Evolutionary conservation across 1,140 invertebrate genomes (phyloP), one percentile per base, ranked within the genome.

Genomic region (Apolygus lucorum): DNA sequence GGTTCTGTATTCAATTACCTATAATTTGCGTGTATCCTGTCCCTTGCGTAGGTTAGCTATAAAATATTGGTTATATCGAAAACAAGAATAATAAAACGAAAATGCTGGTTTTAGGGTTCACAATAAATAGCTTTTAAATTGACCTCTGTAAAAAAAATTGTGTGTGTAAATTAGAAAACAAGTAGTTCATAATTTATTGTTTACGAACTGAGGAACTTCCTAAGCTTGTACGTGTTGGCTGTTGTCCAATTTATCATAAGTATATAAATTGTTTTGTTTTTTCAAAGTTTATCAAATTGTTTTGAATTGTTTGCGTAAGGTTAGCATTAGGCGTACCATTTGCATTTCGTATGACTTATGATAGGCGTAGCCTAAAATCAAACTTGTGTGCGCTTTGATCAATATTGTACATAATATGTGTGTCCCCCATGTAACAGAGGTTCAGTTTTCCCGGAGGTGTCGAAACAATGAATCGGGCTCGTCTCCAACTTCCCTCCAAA

Each of bases 81-180:
- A n/a, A n/a, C n/a, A n/a, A n/a, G n/a, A n/a, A n/a, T n/a, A n/a
- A n/a, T n/a, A n/a, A n/a, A 26, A 62, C 25, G 26, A 68, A 71
- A 71, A 71, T 68, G 70, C 70, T 71, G 70, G 70, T 72, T 72
- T 72, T 72, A 72, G 68, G 71, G 71, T 69, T 72, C 68, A 72
- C 71, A 72, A 69, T 34, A 66, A 59, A 59, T 17, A 17, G 54
- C 54, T 59, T 22, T 59, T 14, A 59, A 17, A 59, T 14, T 22
- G 22, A 59, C 22, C 54, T 14, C 11, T 59, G 4, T 4, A 59
- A 59, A 59, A 11, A 13, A 59, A 59, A 59, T 11, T 59, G 54
- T 59, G 54, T 21, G 54, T 24, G 8, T 14, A 22, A 59, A 24
- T 24, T 22, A 11, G 34, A 11, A 49, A 49, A 49, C 34, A 49